Base-by-base conservation (phyloP, 2,797 vertebrate species). In the Synaphobranchus kaupii region DNA sequence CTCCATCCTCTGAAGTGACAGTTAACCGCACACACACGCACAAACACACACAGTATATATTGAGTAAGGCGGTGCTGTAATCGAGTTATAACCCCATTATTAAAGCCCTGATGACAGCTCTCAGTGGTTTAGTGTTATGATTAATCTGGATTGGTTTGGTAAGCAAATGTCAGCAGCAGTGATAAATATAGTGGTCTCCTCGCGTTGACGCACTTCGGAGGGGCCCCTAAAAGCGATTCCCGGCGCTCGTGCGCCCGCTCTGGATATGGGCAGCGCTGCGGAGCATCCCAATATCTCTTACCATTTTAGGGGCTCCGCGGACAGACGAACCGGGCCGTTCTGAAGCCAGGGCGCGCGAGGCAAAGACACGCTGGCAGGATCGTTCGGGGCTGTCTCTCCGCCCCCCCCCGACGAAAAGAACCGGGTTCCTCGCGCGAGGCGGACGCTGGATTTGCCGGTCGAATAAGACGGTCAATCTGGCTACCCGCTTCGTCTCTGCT, bases 51-150 rank as follows among this genome's bases (percentile, higher is more conserved):
- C 39, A 34, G 17, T 22, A 47, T 2, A 34, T 5, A 20, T 9
- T 39, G 34, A 47, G 44, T 22, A 25, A 39, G 73, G 17, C 15
- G 15, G 5, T 3, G 20, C 76, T 48, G 22, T 31, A 80, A 80
- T 80, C 17, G 5, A 80, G 76, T 48, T 48, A 48, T 80, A 48
- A 48, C 76, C 82, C 52, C 56, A n/a, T 84, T 83, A 83, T 54
- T 56, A 58, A 84, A 84, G 10, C 76, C 12, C n/a, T 15, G 82
- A 84, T 58, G 82, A 84, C 50, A 60, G 54, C 31, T 80, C 76
- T 48, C 39, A 4, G 39, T 20, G 44, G 17, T 25, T 56, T 13
- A 20, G 82, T 34, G 50, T 54, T 56, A 20, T 31, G 50, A 84
- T 58, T 34, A 84, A 84, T 56, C 54, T 54, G 82, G 82, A 34